These are phyloP conservation scores for Nannoperca obscura DNA, from an alignment of 2,797 vertebrate species.

Conservation along the genomic window DNA sequence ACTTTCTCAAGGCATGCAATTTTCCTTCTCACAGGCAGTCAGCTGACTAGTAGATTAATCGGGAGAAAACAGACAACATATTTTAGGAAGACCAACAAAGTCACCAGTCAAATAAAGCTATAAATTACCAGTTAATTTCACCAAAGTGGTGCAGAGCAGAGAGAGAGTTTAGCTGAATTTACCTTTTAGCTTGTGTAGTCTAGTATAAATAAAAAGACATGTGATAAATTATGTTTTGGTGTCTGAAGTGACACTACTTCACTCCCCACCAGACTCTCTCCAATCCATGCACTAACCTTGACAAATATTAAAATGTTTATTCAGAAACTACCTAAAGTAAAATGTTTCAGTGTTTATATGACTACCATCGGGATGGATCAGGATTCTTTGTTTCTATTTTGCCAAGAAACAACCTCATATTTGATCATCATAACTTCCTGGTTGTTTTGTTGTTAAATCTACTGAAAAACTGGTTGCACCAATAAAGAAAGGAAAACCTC, in stretches of 20 bases:
- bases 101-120: constrained; percentile 16
- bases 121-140: not conserved
- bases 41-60: not conserved
- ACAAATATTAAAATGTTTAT: constrained; percentile 14
- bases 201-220: not conserved
- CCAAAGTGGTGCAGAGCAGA: constrained; percentile 6
- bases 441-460: not conserved
- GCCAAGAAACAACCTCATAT: not conserved
- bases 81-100: constrained; percentile 15
- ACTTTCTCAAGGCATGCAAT: constrained; percentile 17
- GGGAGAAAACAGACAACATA: not conserved
- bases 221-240: constrained; percentile 10
- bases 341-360: constrained; percentile 13
- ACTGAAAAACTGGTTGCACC: not conserved
- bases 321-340: not conserved
- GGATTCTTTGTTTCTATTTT: not conserved
- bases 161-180: not conserved
- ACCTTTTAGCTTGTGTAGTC: not conserved
- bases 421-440: not conserved
- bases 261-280: not conserved
- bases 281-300: not conserved
- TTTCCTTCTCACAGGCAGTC: constrained; percentile 5
- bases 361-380: not conserved
- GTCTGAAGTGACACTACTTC: constrained; percentile 9
- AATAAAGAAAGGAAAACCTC: not conserved